phyloP scores from a whole-genome alignment of 2,888 invertebrate genomes.

The Acleris holmiana region DNA sequence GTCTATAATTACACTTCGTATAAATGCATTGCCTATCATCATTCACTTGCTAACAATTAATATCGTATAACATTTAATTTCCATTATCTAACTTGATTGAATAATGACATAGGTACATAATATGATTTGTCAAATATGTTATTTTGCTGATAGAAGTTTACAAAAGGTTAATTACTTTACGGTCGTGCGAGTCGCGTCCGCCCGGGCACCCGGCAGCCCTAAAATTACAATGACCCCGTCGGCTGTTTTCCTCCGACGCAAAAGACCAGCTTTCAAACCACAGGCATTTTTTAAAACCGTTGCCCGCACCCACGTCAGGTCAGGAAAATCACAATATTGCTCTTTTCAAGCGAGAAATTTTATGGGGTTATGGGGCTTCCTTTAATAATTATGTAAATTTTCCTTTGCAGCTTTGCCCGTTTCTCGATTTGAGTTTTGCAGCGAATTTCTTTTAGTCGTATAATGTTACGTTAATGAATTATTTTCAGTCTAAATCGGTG shows the following conservation, averaged over 20 bases:
- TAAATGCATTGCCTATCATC: no score
- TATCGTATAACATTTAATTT: no score
- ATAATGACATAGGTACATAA: no score
- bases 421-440: slow-evolving; percentile 2
- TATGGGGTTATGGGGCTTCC: background rate
- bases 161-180: slow-evolving; percentile 73
- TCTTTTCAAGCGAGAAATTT: slow-evolving; percentile 20
- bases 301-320: slow-evolving; percentile 19
- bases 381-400: slow-evolving; percentile 11
- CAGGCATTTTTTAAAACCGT: slow-evolving; percentile 47
- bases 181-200: slow-evolving; percentile 52
- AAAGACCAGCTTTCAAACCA: slow-evolving; percentile 52
- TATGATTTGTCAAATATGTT: slow-evolving; percentile 38
- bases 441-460: background rate
- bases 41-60: no score
- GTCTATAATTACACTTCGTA: no score
- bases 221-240: slow-evolving; percentile 75
- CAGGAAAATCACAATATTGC: slow-evolving; percentile 23
- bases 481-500: no score
- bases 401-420: background rate
- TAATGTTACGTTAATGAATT: no score
- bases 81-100: no score
- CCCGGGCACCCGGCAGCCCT: slow-evolving; percentile 50
- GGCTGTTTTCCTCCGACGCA: slow-evolving; percentile 56
- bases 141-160: slow-evolving; percentile 56